phyloP scores from a whole-genome alignment of 23 tunicate genomes.

The Pegea sp. region DNA sequence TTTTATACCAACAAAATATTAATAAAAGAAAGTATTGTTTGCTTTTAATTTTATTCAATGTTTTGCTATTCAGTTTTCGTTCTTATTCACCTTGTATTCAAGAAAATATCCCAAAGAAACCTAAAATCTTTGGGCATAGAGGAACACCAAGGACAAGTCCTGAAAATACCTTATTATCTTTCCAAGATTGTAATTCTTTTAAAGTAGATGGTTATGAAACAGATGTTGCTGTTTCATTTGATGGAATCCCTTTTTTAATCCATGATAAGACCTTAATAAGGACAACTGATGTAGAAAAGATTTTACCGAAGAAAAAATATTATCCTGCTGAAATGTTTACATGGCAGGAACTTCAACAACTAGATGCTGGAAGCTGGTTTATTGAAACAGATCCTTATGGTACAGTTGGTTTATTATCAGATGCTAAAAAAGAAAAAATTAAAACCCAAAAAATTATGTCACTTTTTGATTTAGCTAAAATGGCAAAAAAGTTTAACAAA shows the following conservation, averaged over 20 bases:
- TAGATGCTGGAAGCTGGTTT: conserved; percentile 33
- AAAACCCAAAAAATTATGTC: conserved; percentile 12
- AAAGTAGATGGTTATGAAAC: conserved; percentile 17
- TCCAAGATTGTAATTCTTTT: not conserved
- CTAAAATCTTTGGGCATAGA: conserved; percentile 8
- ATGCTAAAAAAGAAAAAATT: conserved; percentile 9
- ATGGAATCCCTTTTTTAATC: conserved; percentile 16
- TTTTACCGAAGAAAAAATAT: conserved; percentile 11
- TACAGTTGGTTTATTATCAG: conserved; percentile 3
- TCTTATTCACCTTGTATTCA: conserved; percentile 8
- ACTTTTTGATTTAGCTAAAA: conserved; percentile 5
- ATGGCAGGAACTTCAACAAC: conserved; percentile 22
- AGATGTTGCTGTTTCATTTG: conserved; percentile 11
- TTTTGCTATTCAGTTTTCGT: not conserved
- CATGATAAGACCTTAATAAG: conserved; percentile 15
- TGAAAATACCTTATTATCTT: conserved; percentile 11
- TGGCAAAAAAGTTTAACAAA: conserved; percentile 4
- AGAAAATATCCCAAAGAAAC: conserved; percentile 4
- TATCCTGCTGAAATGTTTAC: conserved; percentile 17
- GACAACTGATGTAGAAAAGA: conserved; percentile 14
- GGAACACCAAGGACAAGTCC: conserved; percentile 9
- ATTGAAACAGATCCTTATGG: conserved; percentile 13
- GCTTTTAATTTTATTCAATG: not conserved
- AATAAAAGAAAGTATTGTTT: not conserved
- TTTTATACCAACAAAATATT: not conserved